Conservation (phyloP, 2,797 vertebrate genomes). For the Toxotes lorentzi region DNA sequence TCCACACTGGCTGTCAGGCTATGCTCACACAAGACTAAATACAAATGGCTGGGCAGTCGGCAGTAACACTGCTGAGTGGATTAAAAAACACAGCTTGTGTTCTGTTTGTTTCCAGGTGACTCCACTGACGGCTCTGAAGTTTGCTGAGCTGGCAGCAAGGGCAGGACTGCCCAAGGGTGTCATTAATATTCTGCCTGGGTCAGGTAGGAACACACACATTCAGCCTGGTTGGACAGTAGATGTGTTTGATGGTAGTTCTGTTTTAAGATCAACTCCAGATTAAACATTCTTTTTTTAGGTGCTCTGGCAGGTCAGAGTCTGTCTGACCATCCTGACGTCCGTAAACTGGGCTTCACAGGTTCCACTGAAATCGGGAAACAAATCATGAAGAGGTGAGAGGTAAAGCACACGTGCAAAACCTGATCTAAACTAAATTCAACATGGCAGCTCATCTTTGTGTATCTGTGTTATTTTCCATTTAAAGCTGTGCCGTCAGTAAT, state of each 20-base stretch:
- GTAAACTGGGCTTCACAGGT: conserved; percentile 92
- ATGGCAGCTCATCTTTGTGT: not conserved
- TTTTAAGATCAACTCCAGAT: not conserved
- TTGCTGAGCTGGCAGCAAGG: conserved; percentile 88
- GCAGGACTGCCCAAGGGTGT: conserved; percentile 91
- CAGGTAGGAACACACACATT: conserved; percentile 77
- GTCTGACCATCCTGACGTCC: conserved; percentile 90
- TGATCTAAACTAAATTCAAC: not conserved
- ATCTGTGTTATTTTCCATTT: not conserved
- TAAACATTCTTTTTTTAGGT: conserved; percentile 71
- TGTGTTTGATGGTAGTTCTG: not conserved
- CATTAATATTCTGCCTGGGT: conserved; percentile 90
- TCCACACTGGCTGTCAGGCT: not conserved
- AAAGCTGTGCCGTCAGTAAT: conserved; percentile 90
- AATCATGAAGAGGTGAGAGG: conserved; percentile 91
- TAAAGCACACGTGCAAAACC: not conserved
- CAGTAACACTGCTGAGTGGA: not conserved
- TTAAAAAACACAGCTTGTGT: not conserved
- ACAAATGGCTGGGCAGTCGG: not conserved
- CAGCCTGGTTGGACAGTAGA: too few species aligned
- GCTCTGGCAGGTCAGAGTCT: conserved; percentile 89
- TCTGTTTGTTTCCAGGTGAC: conserved; percentile 85
- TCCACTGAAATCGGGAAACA: conserved; percentile 92
- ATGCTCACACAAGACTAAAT: not conserved
- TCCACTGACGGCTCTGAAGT: conserved; percentile 91